Conservation (phyloP, 2,888 invertebrate genomes). For the Drosophila anceps region DNA sequence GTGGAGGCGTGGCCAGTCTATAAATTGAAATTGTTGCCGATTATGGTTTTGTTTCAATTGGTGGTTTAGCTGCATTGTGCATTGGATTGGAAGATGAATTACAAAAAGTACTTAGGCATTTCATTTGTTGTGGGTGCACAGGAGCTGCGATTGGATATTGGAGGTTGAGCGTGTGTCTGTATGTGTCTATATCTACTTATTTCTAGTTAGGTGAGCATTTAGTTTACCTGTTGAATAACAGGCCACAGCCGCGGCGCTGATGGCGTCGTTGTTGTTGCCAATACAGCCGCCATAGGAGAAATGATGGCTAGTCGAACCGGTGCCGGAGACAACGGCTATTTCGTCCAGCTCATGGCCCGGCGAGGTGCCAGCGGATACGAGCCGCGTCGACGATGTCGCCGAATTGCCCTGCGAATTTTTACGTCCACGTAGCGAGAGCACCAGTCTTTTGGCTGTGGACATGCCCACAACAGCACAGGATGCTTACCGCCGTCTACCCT, state of each 20-base stretch:
- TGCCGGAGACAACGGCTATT: slow-evolving; percentile 89
- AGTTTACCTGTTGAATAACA: slow-evolving; percentile 83
- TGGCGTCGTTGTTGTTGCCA: slow-evolving; percentile 74
- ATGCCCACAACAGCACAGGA: slow-evolving; percentile 84
- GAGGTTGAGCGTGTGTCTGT: background rate
- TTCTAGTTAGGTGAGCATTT: background rate
- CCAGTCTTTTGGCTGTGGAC: slow-evolving; percentile 89
- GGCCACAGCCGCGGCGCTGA: slow-evolving; percentile 74
- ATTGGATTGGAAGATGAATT: slow-evolving; percentile 24
- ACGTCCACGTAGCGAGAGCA: slow-evolving; percentile 88
- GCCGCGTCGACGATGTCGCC: slow-evolving; percentile 86
- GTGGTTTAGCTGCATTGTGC: slow-evolving; percentile 46
- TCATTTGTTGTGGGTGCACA: slow-evolving; percentile 16
- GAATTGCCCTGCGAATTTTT: slow-evolving; percentile 87
- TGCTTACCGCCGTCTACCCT: slow-evolving; percentile 35
- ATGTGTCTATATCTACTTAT: background rate
- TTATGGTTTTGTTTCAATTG: slow-evolving; percentile 15
- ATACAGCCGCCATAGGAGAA: slow-evolving; percentile 83
- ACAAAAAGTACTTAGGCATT: slow-evolving; percentile 44
- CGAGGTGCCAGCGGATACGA: slow-evolving; percentile 86
- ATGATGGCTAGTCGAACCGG: slow-evolving; percentile 86
- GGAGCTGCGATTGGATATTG: slow-evolving; percentile 3
- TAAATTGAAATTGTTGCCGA: slow-evolving; percentile 31
- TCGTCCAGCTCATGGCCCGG: slow-evolving; percentile 88
- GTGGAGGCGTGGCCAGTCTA: slow-evolving; percentile 11